Evolutionary conservation across 2,888 invertebrate species (phyloP).

Genomic region (Stenotaenia linearis): DNA sequence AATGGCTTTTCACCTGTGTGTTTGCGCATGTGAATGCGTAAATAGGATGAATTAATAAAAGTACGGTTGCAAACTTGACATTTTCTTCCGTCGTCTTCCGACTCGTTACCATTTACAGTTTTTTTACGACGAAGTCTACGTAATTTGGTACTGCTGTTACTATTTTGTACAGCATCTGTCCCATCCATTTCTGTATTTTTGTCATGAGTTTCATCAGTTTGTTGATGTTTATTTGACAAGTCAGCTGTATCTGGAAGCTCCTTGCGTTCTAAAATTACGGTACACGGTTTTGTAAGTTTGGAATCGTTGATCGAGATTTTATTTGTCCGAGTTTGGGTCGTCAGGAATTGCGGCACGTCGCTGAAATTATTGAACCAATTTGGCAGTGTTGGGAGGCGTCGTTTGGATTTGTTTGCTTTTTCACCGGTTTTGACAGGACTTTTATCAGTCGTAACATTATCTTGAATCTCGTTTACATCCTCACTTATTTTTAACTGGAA

Average conservation of each 20-base stretch:
- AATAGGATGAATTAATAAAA: background rate
- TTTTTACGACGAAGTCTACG: background rate
- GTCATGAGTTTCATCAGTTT: background rate
- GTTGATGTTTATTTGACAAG: background rate
- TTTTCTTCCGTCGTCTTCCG: background rate
- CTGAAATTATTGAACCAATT: background rate
- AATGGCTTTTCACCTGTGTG: constrained; percentile 31
- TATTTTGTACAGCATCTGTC: background rate
- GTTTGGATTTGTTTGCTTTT: background rate
- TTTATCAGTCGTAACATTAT: too few relatives aligned
- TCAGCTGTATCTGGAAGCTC: background rate
- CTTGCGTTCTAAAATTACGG: background rate
- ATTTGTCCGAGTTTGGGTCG: background rate
- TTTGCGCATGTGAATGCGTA: constrained; percentile 28
- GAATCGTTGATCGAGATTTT: background rate
- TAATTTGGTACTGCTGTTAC: background rate
- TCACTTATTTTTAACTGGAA: too few relatives aligned
- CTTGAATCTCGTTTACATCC: too few relatives aligned
- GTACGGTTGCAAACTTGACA: background rate
- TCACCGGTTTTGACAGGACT: too few relatives aligned
- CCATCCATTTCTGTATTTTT: background rate
- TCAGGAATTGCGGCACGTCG: background rate
- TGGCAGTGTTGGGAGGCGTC: background rate
- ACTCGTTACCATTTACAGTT: background rate
- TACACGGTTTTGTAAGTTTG: background rate